Conservation (phyloP, 2,888 invertebrate species). For the Tipula vernalis region DNA sequence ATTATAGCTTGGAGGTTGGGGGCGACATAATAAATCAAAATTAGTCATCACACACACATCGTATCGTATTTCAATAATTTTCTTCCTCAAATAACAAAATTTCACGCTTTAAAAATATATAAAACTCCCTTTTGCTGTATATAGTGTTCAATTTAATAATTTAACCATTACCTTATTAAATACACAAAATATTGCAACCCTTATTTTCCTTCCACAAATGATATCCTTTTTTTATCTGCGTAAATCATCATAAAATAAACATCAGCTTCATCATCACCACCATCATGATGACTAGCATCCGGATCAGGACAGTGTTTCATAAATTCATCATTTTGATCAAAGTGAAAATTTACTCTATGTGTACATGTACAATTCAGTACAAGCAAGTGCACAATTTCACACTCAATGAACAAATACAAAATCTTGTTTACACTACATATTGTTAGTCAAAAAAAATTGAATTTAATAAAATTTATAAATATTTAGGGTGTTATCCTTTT, state of each 20-base stretch:
- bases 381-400: slow-evolving; percentile 9
- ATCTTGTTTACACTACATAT: slow-evolving; percentile 10
- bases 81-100: not conserved
- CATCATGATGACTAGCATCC: not conserved
- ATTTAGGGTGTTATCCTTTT: not conserved
- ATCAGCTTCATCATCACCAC: not conserved
- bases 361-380: not conserved
- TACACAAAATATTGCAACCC: not conserved
- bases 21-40: not conserved
- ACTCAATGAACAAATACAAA: slow-evolving; percentile 9
- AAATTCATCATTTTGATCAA: not conserved
- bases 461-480: not conserved
- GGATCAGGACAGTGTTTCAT: not conserved
- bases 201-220: not conserved
- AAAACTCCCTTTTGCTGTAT: not conserved
- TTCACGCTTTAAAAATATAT: not conserved
- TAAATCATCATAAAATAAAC: slow-evolving; percentile 4
- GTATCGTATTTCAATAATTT: not conserved
- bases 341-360: not conserved
- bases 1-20: not conserved
- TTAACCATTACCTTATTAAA: slow-evolving; percentile 4
- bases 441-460: slow-evolving; percentile 6
- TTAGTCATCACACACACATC: not conserved
- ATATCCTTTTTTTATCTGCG: not conserved
- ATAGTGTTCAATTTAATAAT: not conserved